Evolutionary conservation across 2,113 vertebrate species (phyloP).

Genomic region (Equus przewalskii): DNA sequence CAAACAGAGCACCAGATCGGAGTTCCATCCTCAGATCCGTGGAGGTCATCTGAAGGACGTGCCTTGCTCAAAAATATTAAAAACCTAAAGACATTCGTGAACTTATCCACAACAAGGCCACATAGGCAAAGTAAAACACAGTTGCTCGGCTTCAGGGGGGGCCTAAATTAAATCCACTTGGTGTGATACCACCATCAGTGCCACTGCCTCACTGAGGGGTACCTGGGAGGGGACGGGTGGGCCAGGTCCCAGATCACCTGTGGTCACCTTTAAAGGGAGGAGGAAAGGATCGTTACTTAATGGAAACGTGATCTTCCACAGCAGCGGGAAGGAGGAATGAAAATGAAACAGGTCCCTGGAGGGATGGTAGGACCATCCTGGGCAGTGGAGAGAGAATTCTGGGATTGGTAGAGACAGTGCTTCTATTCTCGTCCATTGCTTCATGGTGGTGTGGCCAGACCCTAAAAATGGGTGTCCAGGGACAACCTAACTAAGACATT

Average conservation of each 20-base stretch:
- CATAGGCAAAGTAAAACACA: neutral
- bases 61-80: neutral
- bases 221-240: neutral
- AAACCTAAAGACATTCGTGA: neutral
- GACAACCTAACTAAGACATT: neutral
- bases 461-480: neutral
- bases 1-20: accelerated
- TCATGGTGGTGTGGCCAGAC: neutral
- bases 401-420: accelerated
- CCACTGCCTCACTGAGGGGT: accelerated
- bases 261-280: neutral
- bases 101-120: neutral
- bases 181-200: neutral
- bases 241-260: neutral
- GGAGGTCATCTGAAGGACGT: neutral
- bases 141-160: neutral
- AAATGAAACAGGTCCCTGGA: neutral
- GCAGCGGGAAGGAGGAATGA: neutral
- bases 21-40: neutral
- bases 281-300: neutral
- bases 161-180: neutral
- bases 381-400: neutral
- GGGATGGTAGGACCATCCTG: neutral
- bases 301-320: neutral
- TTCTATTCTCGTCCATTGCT: neutral